A percentile compares a stretch with the other conserved stretches of the same genome.
These are phyloP conservation scores for Coranthus polyacanthus DNA, from an alignment of 2,797 vertebrate species.

Conservation along the genomic window DNA sequence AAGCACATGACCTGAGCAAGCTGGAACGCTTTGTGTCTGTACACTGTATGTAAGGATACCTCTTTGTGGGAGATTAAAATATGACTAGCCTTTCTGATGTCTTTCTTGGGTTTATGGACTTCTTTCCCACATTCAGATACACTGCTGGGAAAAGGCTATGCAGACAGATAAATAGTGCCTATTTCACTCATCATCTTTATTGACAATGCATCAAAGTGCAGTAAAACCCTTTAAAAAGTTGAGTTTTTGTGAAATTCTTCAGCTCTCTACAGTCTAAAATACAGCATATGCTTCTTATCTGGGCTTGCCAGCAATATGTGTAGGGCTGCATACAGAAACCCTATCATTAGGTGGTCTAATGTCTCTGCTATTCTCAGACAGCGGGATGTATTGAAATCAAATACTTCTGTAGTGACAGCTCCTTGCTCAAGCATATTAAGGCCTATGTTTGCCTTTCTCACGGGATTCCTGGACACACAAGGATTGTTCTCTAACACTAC, in stretches of 20 bases:
- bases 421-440: constrained; percentile 14
- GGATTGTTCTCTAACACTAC: constrained; percentile 7
- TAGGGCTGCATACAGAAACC: constrained; percentile 20
- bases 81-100: constrained; percentile 13
- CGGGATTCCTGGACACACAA: background rate
- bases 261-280: constrained; percentile 27
- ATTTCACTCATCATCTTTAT: constrained; percentile 50
- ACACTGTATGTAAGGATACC: background rate
- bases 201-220: constrained; percentile 17
- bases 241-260: background rate
- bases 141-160: constrained; percentile 45
- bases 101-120: no score
- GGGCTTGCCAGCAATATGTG: constrained; percentile 27
- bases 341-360: constrained; percentile 29
- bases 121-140: constrained; percentile 34
- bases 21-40: background rate
- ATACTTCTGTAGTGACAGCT: constrained; percentile 27
- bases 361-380: constrained; percentile 26
- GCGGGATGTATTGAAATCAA: constrained; percentile 46
- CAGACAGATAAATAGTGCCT: constrained; percentile 27
- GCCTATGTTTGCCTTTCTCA: constrained; percentile 48
- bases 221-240: no score
- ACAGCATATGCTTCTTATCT: constrained; percentile 38
- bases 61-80: constrained; percentile 15
- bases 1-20: background rate